phyloP scores from a whole-genome alignment of 1,140 invertebrate genomes.

The Drosophila nigrodunni region DNA sequence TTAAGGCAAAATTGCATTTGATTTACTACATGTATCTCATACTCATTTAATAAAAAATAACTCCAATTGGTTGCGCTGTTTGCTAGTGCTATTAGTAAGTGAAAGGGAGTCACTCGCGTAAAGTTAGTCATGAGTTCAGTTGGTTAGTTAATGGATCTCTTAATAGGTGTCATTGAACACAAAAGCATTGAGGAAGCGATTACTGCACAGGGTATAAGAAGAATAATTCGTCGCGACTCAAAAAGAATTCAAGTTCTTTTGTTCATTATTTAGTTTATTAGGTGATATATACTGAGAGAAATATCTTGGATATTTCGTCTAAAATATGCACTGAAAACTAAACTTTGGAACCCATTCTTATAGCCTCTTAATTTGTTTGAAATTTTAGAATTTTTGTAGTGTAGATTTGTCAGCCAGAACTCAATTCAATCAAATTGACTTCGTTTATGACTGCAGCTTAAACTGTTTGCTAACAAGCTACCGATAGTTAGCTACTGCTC shows the following conservation, averaged over 20 bases:
- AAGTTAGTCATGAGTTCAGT: constrained; percentile 70
- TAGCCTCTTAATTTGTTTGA: too few species aligned
- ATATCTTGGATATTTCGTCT: too few species aligned
- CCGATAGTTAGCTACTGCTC: constrained; percentile 55
- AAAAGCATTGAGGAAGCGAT: constrained; percentile 55
- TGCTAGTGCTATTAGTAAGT: constrained; percentile 47
- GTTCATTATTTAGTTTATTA: neutral
- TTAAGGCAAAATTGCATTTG: constrained; percentile 59
- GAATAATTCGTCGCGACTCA: constrained; percentile 2
- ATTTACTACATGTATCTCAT: constrained; percentile 24
- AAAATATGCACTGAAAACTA: too few species aligned
- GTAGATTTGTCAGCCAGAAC: constrained; percentile 14
- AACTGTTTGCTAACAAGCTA: constrained; percentile 75
- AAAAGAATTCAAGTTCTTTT: constrained; percentile 1
- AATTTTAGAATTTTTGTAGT: too few species aligned
- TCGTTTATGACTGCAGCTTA: constrained; percentile 39
- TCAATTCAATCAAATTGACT: constrained; percentile 61
- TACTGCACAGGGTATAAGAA: constrained; percentile 41
- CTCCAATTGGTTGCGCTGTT: constrained; percentile 25
- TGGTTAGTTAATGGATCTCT: constrained; percentile 62
- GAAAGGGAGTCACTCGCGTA: constrained; percentile 57
- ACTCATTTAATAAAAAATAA: constrained; percentile 2
- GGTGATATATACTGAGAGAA: too few species aligned
- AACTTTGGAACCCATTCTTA: too few species aligned
- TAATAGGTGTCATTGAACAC: constrained; percentile 65